Evolutionary conservation across 2,797 vertebrate genomes (phyloP).

Genomic region (Picus viridis): DNA sequence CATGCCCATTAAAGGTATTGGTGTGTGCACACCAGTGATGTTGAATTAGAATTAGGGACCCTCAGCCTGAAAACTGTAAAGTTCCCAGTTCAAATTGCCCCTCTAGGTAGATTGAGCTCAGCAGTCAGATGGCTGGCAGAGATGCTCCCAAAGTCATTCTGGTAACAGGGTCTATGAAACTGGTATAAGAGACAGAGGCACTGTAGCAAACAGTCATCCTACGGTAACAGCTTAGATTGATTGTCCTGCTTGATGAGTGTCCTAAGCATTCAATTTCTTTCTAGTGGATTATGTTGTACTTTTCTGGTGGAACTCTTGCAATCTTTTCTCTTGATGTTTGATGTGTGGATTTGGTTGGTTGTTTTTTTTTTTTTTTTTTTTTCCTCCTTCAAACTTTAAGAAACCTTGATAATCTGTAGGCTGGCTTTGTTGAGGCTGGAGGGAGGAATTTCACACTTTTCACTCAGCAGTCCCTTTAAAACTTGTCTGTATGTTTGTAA

Average conservation of each 20-base stretch:
- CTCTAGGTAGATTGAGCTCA: rapidly evolving
- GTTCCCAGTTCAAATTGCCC: neutral
- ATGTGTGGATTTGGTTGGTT: neutral
- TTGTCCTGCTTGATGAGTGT: neutral
- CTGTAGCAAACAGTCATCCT: rapidly evolving
- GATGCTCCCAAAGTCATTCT: neutral
- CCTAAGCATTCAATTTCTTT: neutral
- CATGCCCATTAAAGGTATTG: neutral
- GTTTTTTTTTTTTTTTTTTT: neutral
- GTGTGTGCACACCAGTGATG: neutral
- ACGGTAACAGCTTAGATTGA: neutral
- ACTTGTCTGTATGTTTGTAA: neutral
- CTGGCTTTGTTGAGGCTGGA: constrained; percentile 1
- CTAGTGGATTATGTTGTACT: neutral
- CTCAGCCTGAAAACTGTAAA: neutral
- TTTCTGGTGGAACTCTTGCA: neutral
- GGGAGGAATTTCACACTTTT: constrained; percentile 33
- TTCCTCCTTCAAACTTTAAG: neutral
- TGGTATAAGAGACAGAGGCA: neutral
- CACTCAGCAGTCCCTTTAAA: neutral
- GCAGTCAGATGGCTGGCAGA: neutral
- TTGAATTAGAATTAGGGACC: neutral
- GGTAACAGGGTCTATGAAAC: neutral
- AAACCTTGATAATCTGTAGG: neutral
- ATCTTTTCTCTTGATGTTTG: neutral